phyloP scores from a whole-genome alignment of 2,797 vertebrate species.

The Ataeniobius toweri region DNA sequence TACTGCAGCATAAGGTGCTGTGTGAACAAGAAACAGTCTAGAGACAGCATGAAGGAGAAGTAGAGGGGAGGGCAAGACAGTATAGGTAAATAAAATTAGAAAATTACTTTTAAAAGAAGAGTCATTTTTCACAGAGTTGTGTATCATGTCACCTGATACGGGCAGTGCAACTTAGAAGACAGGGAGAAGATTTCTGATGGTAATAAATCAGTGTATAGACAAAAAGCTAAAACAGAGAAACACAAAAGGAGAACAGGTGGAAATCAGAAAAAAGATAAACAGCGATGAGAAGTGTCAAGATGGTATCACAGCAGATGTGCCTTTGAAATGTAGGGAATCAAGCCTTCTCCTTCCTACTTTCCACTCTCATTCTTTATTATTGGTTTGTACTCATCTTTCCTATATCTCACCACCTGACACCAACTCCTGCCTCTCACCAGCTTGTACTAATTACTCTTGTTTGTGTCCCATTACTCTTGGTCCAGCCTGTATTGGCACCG shows the following conservation, averaged over 20 bases:
- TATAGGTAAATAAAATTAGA: conserved; percentile 57
- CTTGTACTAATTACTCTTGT: conserved; percentile 50
- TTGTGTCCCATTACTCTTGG: conserved; percentile 51
- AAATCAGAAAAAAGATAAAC: conserved; percentile 48
- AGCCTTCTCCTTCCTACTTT: conserved; percentile 3
- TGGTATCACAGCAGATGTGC: conserved; percentile 34
- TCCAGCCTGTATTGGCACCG: conserved; percentile 17
- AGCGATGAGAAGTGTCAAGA: conserved; percentile 52
- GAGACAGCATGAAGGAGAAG: conserved; percentile 33
- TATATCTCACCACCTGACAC: conserved; percentile 17
- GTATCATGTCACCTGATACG: conserved; percentile 59
- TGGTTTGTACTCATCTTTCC: conserved; percentile 13
- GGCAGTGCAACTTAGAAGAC: conserved; percentile 34
- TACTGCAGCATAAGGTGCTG: conserved; percentile 68
- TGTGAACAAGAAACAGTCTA: conserved; percentile 50
- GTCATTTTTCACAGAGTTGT: conserved; percentile 58
- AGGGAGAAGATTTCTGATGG: conserved; percentile 41
- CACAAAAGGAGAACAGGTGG: conserved; percentile 38
- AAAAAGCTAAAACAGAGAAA: conserved; percentile 17
- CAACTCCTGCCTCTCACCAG: conserved; percentile 28
- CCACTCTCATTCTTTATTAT: conserved; percentile 8
- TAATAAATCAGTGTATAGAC: conserved; percentile 17
- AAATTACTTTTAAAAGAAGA: conserved; percentile 67
- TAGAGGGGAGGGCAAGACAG: conserved; percentile 33
- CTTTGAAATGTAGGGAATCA: conserved; percentile 33